A percentile compares a stretch with the other conserved stretches of the same genome.
Conservation (phyloP, 2,113 vertebrate species). For the Tachycineta bicolor region DNA sequence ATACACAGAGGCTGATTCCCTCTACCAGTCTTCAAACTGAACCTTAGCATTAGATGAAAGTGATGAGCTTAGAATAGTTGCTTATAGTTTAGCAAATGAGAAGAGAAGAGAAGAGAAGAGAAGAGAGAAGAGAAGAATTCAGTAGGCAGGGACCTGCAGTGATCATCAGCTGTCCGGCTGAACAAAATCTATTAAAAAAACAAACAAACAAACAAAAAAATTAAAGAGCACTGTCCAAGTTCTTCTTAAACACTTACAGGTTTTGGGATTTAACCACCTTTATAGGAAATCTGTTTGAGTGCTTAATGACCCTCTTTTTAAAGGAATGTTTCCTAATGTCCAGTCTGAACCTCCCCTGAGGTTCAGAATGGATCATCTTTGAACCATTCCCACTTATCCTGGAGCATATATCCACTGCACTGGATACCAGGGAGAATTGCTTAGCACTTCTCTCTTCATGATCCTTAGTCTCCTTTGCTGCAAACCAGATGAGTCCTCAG, state of each 20-base stretch:
- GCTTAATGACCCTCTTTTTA: neutral
- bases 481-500: neutral
- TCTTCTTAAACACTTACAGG: neutral
- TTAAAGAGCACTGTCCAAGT: neutral
- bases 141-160: neutral
- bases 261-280: neutral
- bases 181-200: neutral
- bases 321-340: neutral
- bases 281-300: neutral
- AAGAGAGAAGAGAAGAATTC: neutral
- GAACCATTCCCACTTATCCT: neutral
- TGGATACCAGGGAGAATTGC: neutral
- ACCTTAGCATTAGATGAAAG: neutral
- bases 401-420: neutral
- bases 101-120: neutral
- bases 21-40: neutral
- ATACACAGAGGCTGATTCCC: neutral
- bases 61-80: neutral
- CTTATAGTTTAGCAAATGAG: neutral
- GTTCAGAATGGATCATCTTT: neutral
- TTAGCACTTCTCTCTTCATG: neutral
- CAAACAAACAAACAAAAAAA: too few relatives aligned
- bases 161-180: neutral
- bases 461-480: neutral
- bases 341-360: neutral